Evolutionary conservation across 2,113 vertebrate genomes (phyloP), one percentile per base, ranked within the genome.

Genomic region (Barnardius zonarius): DNA sequence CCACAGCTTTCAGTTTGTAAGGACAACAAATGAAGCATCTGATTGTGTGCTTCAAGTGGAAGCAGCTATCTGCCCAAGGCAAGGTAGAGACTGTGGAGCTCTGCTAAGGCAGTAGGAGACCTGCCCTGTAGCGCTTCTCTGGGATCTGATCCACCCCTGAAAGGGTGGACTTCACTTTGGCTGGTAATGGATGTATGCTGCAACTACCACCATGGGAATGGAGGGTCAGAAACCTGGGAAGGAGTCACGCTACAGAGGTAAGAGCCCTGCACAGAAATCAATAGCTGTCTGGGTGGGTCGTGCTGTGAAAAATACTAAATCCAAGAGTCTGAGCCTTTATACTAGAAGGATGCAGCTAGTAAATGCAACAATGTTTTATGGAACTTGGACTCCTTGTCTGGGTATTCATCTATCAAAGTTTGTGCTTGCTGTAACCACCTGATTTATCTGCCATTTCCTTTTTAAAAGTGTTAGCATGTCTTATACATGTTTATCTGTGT

Each of bases 281-380:
- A 6, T 3, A 15, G 12, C 12, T 63, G 9, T 3, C 5, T 46
- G 25, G 4, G n/a, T 39, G 2, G n/a, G 30, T 7, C 12, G 12
- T 46, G 28, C 19, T 28, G 51, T 13, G 48, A 68, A 83, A 83
- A 86, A 86, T 20, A 16, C 11, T 19, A 63, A 35, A 33, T 17
- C 12, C 12, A 27, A 22, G 9, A 57, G 33, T 10, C 37, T 33
- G 17, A 63, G 22, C 31, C 27, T 28, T 61, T 51, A 22, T 3
- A 3, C 15, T 52, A 59, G 33, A 52, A 86, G n/a, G 44, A 59
- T 41, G 43, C 28, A 27, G 30, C 30, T 67, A 83, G 22, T 46
- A 61, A 63, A 16, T 16, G 23, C 11, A 31, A 31, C 7, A 19
- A 2, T n/a, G 11, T 33, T 67, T 39, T 68, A n/a, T 43, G 30